Evolutionary conservation across 2,113 vertebrate species (phyloP).

Genomic region (Pao palembangensis): DNA sequence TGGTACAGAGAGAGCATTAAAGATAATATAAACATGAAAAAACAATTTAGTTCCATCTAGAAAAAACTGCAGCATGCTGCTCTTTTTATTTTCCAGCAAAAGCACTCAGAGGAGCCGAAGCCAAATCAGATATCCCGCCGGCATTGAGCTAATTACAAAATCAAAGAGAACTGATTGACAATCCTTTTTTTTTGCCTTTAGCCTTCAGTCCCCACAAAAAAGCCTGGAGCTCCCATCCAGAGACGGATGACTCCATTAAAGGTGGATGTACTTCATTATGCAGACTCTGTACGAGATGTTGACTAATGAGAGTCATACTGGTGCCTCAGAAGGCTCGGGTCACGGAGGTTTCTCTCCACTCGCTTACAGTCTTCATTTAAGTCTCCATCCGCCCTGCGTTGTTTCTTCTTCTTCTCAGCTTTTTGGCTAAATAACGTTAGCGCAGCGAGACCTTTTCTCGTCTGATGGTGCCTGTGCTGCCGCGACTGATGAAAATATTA

Average conservation of each 20-base stretch:
- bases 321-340: neutral
- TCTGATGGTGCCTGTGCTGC: too few relatives aligned
- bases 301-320: neutral
- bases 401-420: too few relatives aligned
- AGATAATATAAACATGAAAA: neutral
- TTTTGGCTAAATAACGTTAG: too few relatives aligned
- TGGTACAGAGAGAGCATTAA: too few relatives aligned
- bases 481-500: too few relatives aligned
- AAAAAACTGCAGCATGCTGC: neutral
- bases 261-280: constrained; percentile 30
- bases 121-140: constrained; percentile 8
- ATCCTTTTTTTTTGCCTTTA: constrained; percentile 11
- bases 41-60: too few relatives aligned
- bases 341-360: neutral
- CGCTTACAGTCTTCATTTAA: neutral
- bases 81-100: constrained; percentile 4
- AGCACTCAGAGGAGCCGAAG: constrained; percentile 14
- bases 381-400: neutral
- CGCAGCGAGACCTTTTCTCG: too few relatives aligned
- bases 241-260: constrained; percentile 28
- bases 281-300: constrained; percentile 10
- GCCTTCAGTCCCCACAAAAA: neutral
- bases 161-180: constrained; percentile 36
- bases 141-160: constrained; percentile 27
- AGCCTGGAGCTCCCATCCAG: constrained; percentile 20